Conservation (phyloP, 2,797 vertebrate genomes). For the Pitangus sulphuratus region DNA sequence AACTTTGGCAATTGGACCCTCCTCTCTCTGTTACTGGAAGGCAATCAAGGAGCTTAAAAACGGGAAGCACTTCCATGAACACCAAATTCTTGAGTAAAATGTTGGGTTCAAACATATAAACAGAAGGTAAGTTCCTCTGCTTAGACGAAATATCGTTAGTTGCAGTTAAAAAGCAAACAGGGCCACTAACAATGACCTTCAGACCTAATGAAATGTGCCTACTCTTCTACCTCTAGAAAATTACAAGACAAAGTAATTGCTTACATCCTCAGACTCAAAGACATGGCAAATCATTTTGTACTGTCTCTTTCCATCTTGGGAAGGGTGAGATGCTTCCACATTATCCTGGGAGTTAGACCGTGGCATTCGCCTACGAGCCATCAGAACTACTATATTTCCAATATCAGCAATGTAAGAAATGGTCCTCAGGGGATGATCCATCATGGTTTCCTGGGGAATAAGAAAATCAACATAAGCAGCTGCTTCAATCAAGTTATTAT, state of each 20-base stretch:
- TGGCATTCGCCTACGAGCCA: slow-evolving; percentile 93
- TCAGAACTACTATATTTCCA: slow-evolving; percentile 94
- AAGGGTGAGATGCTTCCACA: slow-evolving; percentile 89
- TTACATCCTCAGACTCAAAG: slow-evolving; percentile 97
- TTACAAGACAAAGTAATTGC: slow-evolving; percentile 57
- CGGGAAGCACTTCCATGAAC: not conserved
- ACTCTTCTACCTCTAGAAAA: not conserved
- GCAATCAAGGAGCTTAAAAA: not conserved
- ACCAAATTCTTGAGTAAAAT: not conserved
- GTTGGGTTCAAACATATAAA: not conserved
- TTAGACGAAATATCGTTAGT: not conserved
- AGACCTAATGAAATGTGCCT: not conserved
- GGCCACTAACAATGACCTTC: not conserved
- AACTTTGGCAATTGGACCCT: not conserved
- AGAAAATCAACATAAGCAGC: not conserved
- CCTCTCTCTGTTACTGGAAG: not conserved
- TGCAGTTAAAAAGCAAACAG: not conserved
- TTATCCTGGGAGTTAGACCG: slow-evolving; percentile 91
- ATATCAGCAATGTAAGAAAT: slow-evolving; percentile 99
- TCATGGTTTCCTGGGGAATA: slow-evolving; percentile 90
- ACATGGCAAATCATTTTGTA: slow-evolving; percentile 99
- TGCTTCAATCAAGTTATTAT: not conserved
- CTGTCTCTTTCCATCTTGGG: slow-evolving; percentile 91
- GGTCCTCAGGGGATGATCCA: slow-evolving; percentile 93
- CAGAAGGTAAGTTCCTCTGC: not conserved